Base-by-base conservation (phyloP, 1,140 invertebrate genomes). In the Halesus radiatus region DNA sequence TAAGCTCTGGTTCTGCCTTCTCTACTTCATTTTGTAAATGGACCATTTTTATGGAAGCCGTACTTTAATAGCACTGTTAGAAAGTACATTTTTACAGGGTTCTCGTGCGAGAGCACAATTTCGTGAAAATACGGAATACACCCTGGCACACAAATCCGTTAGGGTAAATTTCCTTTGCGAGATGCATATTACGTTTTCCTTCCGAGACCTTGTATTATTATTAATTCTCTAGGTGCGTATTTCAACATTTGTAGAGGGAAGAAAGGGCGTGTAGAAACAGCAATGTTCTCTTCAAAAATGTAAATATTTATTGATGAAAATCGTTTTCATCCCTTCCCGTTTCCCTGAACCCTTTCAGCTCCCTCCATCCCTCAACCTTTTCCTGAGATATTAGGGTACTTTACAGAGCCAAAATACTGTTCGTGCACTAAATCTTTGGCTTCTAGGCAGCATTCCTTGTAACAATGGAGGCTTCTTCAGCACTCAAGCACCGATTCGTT, bases 271-370 rank as follows among this genome's bases (percentile, higher is more conserved):
- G 37, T 70, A 50, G 37, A 70, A 70, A 10, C 45, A 70, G 29
- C 66, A 70, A 56, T 54, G 32, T 70, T 45, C 16, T 56, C 54
- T n/a, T 74, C 50, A 54, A 56, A 72, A 72, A 74, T 74, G 23
- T 56, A 74, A 74, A 74, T 74, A 74, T 74, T 56, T 74, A 74
- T 74, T 74, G 70, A 74, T 74, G 70, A 74, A 74, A 74, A 74
- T 74, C 70, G 70, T 70, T 70, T 45, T 50, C 62, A 26, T n/a
- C 50, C 52, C 37, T 45, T 29, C 26, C 70, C 66, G 22, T 32
- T 26, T 64, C 37, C 29, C 66, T n/a, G 18, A 16, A 52, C 45
- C 22, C 66, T 50, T 52, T 70, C n/a, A 2, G n/a, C 18, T 72
- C 45, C 52, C 13, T 13, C 52, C 70, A 22, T 20, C 26, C 26